A percentile compares a stretch with the other conserved stretches of the same genome.
Conservation (phyloP, 2,797 vertebrate species). For the Austrolebias charrua region DNA sequence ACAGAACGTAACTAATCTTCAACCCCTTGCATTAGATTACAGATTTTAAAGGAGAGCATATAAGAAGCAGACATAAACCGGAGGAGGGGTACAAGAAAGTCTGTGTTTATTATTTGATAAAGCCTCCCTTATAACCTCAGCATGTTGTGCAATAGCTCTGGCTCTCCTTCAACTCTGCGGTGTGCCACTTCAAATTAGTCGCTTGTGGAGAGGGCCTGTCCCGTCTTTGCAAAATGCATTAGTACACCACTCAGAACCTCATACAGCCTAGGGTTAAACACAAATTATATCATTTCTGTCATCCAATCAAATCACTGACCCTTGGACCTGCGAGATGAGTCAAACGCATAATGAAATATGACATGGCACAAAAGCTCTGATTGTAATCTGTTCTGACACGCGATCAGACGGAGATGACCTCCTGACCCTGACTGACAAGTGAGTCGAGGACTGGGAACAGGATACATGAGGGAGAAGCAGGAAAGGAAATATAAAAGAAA, state of each 20-base stretch:
- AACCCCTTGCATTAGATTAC: constrained; percentile 22
- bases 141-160: constrained; percentile 68
- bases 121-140: constrained; percentile 65
- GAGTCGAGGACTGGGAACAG: constrained; percentile 69
- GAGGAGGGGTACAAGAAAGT: constrained; percentile 52
- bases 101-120: constrained; percentile 80
- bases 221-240: constrained; percentile 66
- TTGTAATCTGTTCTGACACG: constrained; percentile 85
- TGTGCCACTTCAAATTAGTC: constrained; percentile 78
- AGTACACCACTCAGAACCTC: constrained; percentile 72
- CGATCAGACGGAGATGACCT: constrained; percentile 83
- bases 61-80: constrained; percentile 35
- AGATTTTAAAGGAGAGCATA: constrained; percentile 21
- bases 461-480: constrained; percentile 57
- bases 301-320: constrained; percentile 85
- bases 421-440: constrained; percentile 82
- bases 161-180: constrained; percentile 71
- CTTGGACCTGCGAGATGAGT: constrained; percentile 81
- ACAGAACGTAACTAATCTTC: constrained; percentile 22
- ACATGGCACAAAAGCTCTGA: constrained; percentile 79
- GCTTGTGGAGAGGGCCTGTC: constrained; percentile 76
- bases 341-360: constrained; percentile 87
- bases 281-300: constrained; percentile 84
- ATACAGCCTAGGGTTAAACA: constrained; percentile 74
- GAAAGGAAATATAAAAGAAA: constrained; percentile 62